Base-by-base conservation (phyloP, 2,797 vertebrate species). In the Myripristis jacobus region DNA sequence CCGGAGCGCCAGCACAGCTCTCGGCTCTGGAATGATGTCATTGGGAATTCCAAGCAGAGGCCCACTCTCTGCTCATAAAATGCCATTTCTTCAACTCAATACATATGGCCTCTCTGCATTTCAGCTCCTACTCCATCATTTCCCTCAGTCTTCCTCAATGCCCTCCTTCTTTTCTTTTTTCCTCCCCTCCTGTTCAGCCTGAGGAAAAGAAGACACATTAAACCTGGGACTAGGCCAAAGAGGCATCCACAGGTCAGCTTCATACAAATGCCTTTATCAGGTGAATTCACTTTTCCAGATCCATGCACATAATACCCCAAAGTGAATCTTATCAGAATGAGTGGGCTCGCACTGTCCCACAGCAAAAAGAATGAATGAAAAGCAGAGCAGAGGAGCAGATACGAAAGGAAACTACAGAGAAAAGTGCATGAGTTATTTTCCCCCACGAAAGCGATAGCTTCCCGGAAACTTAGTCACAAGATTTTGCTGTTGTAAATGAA, bases 11-110 rank as follows among this genome's bases (percentile, higher is more conserved):
- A 80, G 66, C 55, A n/a, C 21, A 31, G 63, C 27, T 31, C 72
- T 81, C 59, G 11, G 66, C 81, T 86, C 75, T 68, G 80, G 71
- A 71, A 89, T 93, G 91, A 94, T 92, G 92, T 94, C 92, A 94
- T 89, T 77, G 88, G 88, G 88, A 92, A 92, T 92, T 93, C 90
- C 92, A 89, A 86, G 88, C 87, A 75, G 91, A 91, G 90, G 90
- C 91, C 91, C 91, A 86, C 88, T 91, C 87, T 73, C 78, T 34
- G 73, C 88, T 91, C 90, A 87, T 90, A 91, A 91, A 92, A 89
- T 25, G 60, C 57, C 56, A 87, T 89, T 87, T 88, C 85, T 89
- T 79, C 88, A 85, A 89, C 87, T 92, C 84, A 75, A 77, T 90
- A 81, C 92, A 91, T 89, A 89, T 90, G 91, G 85, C 84, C 75